Conservation (phyloP, 1,140 invertebrate genomes). For the Heliconius eleuchia region DNA sequence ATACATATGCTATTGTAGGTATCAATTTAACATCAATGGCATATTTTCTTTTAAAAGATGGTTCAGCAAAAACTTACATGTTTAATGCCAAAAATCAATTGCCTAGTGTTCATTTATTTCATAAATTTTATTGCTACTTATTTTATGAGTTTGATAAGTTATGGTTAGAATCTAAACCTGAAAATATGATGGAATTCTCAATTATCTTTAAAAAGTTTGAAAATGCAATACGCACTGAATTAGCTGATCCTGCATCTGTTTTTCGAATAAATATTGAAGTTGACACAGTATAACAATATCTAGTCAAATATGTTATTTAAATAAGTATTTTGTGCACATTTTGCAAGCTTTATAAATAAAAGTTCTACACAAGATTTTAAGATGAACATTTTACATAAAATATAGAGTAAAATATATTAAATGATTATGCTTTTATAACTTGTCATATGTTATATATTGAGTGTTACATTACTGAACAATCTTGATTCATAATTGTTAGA, state of each 20-base stretch:
- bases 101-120: constrained; percentile 91
- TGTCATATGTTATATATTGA: background rate
- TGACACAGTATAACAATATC: constrained; percentile 82
- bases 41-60: constrained; percentile 89
- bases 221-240: constrained; percentile 83
- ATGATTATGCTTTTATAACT: background rate
- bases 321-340: constrained; percentile 3
- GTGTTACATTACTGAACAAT: too few species aligned
- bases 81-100: constrained; percentile 90
- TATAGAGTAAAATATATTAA: background rate
- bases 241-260: constrained; percentile 84
- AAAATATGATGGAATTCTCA: constrained; percentile 97
- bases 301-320: constrained; percentile 40
- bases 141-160: constrained; percentile 97
- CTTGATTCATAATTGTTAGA: too few species aligned
- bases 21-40: constrained; percentile 98
- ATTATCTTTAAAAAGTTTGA: constrained; percentile 93
- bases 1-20: constrained; percentile 93
- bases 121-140: constrained; percentile 96
- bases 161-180: constrained; percentile 95
- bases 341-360: constrained; percentile 6
- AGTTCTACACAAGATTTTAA: background rate
- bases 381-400: background rate
- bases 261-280: constrained; percentile 89
- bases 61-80: constrained; percentile 94